Conservation (phyloP, 2,113 vertebrate species). For the Anolis carolinensis region DNA sequence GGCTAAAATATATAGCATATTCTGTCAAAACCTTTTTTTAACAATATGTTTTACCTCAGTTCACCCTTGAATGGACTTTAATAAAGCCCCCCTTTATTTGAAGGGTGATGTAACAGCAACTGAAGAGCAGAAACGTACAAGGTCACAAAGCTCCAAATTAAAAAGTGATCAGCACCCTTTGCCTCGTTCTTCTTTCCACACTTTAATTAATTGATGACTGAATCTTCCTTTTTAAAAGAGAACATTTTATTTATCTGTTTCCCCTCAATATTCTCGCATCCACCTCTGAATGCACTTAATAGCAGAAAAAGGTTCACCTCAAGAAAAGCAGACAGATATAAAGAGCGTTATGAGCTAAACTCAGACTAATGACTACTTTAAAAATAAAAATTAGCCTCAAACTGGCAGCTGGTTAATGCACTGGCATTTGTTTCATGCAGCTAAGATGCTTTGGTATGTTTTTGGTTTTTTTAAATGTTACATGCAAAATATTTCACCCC, state of each 20-base stretch:
- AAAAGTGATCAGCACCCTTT: slow-evolving; percentile 61
- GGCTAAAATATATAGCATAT: slow-evolving; percentile 65
- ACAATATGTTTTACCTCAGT: slow-evolving; percentile 65
- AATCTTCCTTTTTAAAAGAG: slow-evolving; percentile 46
- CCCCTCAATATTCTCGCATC: neutral
- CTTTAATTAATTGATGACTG: slow-evolving; percentile 53
- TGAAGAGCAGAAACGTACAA: slow-evolving; percentile 65
- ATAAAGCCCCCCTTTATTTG: slow-evolving; percentile 65
- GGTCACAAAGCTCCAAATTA: slow-evolving; percentile 65
- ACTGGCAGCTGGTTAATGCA: slow-evolving; percentile 66
- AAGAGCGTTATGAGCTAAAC: slow-evolving; percentile 51
- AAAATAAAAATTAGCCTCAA: slow-evolving; percentile 64
- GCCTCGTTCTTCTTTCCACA: slow-evolving; percentile 60
- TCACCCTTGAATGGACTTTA: slow-evolving; percentile 61
- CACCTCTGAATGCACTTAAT: neutral
- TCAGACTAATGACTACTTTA: slow-evolving; percentile 54
- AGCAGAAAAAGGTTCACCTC: slow-evolving; percentile 43
- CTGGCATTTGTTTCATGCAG: slow-evolving; percentile 49
- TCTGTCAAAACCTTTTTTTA: slow-evolving; percentile 59
- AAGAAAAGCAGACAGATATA: slow-evolving; percentile 38
- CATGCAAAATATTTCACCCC: slow-evolving; percentile 36
- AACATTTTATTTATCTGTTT: slow-evolving; percentile 12
- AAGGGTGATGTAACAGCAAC: slow-evolving; percentile 66
- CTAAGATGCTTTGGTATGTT: slow-evolving; percentile 50
- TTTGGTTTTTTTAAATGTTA: neutral